phyloP scores from a whole-genome alignment of 2,888 invertebrate species.

The Spisula solida region DNA sequence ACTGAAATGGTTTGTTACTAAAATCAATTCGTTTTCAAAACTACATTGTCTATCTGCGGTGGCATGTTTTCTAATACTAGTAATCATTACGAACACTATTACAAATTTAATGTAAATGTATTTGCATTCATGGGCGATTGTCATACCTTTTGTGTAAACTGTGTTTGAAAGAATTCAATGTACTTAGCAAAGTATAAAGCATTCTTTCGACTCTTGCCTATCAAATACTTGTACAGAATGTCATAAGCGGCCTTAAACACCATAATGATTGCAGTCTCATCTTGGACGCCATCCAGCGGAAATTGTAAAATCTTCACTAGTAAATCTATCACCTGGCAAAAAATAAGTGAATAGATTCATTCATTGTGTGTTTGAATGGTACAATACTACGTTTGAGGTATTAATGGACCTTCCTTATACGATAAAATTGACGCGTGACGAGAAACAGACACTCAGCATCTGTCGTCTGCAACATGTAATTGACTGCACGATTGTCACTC shows the following conservation, averaged over 20 bases:
- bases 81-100: no score
- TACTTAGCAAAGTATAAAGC: slow-evolving; percentile 87
- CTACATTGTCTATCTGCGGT: no score
- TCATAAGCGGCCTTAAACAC: slow-evolving; percentile 87
- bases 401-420: neutral
- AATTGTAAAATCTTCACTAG: slow-evolving; percentile 85
- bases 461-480: neutral
- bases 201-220: slow-evolving; percentile 87
- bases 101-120: no score
- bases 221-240: slow-evolving; percentile 87
- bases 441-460: neutral
- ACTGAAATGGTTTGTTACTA: no score
- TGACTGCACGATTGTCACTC: neutral
- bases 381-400: neutral
- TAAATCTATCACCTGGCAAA: slow-evolving; percentile 85
- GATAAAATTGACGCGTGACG: neutral
- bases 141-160: slow-evolving; percentile 87
- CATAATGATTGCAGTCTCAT: slow-evolving; percentile 85
- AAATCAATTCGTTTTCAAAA: no score
- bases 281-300: slow-evolving; percentile 83
- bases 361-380: slow-evolving; percentile 2
- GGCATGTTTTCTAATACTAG: no score
- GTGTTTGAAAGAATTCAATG: slow-evolving; percentile 87
- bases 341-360: neutral
- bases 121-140: neutral